Base-by-base conservation (phyloP, 2,797 vertebrate species). In the Cyprinella venusta region DNA sequence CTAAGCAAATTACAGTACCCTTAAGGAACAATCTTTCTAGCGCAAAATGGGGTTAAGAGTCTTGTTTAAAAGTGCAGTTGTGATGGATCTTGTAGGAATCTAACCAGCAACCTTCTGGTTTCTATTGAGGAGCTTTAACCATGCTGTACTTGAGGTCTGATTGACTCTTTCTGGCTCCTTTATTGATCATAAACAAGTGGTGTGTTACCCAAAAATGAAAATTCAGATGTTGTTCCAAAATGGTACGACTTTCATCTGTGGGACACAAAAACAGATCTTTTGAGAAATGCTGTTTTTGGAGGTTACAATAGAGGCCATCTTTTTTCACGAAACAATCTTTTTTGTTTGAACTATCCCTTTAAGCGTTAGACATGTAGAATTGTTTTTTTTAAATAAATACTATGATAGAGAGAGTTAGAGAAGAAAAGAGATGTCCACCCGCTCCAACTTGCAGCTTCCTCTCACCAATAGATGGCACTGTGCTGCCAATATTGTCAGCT, bases 401-500 rank as follows among this genome's bases (percentile, higher is more conserved):
- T 13, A n/a, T 21, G 70, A 71, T 19, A 38, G 33, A 70, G 21
- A 65, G 33, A 52, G 19, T 70, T 52, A 72, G 15, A 74, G 30
- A 54, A 19, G 24, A 54, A 79, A 69, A 50, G 42, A 69, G 16
- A 54, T 4, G 5, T 8, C 12, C 76, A 36, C 48, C 33, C 1
- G 24, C n/a, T 79, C 8, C 48, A 71, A 30, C n/a, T 84, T 72
- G 33, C 33, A 36, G 40, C 33, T 64, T 45, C 12, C 21, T 19
- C 40, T 33, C 56, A 76, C 77, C 88, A 86, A 70, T 83, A 89
- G 88, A 87, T 89, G 88, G 88, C 87, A 87, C 76, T 89, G 77
- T 87, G 82, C 59, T 42, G 80, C 61, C 69, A 71, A 40, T 82
- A 33, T 77, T 86, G 61, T 77, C 48, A 26, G 50, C 50, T 40